Evolutionary conservation across 2,113 vertebrate genomes (phyloP), one percentile per base, ranked within the genome.

Genomic region (Boleophthalmus pectinirostris): DNA sequence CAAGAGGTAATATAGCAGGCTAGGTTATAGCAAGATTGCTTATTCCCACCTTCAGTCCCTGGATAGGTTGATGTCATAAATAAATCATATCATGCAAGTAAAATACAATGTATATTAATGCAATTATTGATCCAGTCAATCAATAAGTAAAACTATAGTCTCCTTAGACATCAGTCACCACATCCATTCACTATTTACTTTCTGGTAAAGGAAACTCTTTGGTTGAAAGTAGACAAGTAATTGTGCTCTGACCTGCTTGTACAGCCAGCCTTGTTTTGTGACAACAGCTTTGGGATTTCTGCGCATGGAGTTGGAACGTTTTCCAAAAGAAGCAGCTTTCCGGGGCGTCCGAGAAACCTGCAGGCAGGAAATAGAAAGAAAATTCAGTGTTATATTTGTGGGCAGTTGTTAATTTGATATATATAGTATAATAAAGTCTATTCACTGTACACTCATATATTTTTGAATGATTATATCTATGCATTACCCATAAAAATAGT

Each of bases 301-400:
- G 75, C 97, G 95, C 95, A 98, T 97, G 23, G 96, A 98, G 88
- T 97, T 97, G 64, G 96, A 96, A 53, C 97, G 96, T 71, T 99
- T 99, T 64, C 97, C 97, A 38, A 99, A 98, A 3, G 93, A 93
- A 0, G 96, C 95, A n/a, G 93, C 93, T 80, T 95, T 97, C 71
- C 94, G 95, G 38, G 95, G 94, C 49, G 57, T 72, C 33, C 94
- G 94, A 0, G 94, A 89, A 0, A 87, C 88, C 96, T 96, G 81
- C 54, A 54, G 2, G 81, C 54, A 54, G 2, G 21, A 21, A 49
- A 3, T 29, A 16, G 18, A 61, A 33, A 33, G 25, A 33, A 9
- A 16, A 3, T 23, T 14, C 29, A 29, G 29, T 2, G 29, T 29
- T 12, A 13, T 6, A 13, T 33, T 61, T 33, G 6, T 33, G 25